Base-by-base conservation (phyloP, 2,888 invertebrate genomes). In the Agrilus mali region DNA sequence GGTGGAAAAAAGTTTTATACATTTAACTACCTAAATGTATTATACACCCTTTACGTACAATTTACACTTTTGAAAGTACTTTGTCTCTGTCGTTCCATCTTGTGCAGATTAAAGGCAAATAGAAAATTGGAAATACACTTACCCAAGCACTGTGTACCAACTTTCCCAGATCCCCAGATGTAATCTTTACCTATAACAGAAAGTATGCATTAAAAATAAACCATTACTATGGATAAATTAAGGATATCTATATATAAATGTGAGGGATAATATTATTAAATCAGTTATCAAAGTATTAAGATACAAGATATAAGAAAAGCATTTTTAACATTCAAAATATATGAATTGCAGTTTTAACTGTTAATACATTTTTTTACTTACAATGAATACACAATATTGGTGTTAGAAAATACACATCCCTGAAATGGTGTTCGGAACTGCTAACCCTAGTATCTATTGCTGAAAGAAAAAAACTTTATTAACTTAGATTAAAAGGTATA, bases 121-220 rank as follows among this genome's bases (percentile, higher is more conserved):
- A 27, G 3, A 8, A 27, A 27, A 20, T n/a, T 4, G 22, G 10
- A 33, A 36, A 22, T 14, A 43, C 15, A 58, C 70, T 69, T 66
- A 78, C 78, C 75, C 70, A 72, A 72, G 60, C 78, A 78, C 63
- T 72, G 70, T 47, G 71, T 66, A 41, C 77, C 77, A 47, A 74
- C 68, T 59, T 66, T 69, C 44, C 75, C 75, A 45, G 69, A 67
- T 40, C 77, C 77, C 76, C 77, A 78, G 52, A 78, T 75, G 57
- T 75, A 78, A 62, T 78, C 78, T 60, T 72, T 69, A 64, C 78
- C 78, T 75, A 62, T 44, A 53, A 49, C 36, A 52, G 20, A 20
- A 20, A 20, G 20, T 20, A 7, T 7, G 6, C 4, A 20, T 20
- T 20, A 20, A 20, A 6, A 20, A 20, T 5, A 20, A 20, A 20